Conservation (phyloP, 2,113 vertebrate genomes). For the Peromyscus maniculatus region DNA sequence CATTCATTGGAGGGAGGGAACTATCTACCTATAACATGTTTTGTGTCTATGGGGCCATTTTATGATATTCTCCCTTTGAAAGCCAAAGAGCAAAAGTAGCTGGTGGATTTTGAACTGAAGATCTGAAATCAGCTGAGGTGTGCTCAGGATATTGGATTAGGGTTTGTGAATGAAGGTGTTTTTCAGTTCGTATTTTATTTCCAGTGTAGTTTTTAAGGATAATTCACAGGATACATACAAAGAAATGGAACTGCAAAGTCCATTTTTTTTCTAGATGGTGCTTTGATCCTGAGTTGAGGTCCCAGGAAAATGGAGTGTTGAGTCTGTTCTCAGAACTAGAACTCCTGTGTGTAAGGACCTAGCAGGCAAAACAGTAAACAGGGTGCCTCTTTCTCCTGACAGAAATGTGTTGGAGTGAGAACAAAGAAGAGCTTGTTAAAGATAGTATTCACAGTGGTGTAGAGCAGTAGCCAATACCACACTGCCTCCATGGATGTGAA, state of each 20-base stretch:
- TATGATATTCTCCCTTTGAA: not conserved
- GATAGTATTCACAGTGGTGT: not conserved
- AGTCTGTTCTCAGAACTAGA: constrained; percentile 14
- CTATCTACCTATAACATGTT: not conserved
- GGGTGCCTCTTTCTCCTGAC: not conserved
- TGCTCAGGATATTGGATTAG: not conserved
- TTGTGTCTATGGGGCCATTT: not conserved
- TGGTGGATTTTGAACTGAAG: constrained; percentile 10
- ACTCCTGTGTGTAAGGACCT: not conserved
- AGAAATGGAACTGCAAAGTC: not conserved
- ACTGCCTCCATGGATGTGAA: not conserved
- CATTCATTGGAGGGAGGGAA: not conserved
- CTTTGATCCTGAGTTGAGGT: constrained; percentile 33
- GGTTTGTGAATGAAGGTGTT: constrained; percentile 1
- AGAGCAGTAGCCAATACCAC: too few species aligned
- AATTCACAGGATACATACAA: not conserved
- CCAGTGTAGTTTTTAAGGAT: not conserved
- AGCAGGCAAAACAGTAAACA: not conserved
- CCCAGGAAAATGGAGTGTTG: not conserved
- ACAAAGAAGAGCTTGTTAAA: not conserved
- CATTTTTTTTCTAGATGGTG: not conserved
- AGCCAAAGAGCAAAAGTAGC: constrained; percentile 44
- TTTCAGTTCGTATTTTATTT: constrained; percentile 29
- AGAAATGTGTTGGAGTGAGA: not conserved
- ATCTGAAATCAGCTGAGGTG: not conserved